Evolutionary conservation across 2,797 vertebrate species (phyloP).

Genomic region (Moxostoma hubbsi): DNA sequence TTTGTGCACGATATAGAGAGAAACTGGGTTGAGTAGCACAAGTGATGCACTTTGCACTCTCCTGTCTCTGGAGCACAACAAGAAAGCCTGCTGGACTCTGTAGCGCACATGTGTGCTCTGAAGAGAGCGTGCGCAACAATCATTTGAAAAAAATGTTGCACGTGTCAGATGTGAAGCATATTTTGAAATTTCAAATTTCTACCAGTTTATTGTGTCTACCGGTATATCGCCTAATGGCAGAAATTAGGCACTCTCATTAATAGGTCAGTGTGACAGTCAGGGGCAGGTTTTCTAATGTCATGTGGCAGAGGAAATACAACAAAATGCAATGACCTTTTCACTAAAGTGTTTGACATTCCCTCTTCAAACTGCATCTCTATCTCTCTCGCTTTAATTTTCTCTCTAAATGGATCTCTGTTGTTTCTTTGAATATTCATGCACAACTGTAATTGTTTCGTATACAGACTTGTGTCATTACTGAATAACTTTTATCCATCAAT

Average conservation of each 20-base stretch:
- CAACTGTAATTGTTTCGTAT: not conserved
- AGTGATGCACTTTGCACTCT: no score
- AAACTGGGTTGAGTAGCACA: no score
- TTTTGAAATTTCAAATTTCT: no score
- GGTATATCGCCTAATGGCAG: constrained; percentile 1
- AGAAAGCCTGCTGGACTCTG: no score
- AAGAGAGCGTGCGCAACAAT: no score
- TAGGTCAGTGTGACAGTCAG: constrained; percentile 35
- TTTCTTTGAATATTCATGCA: not conserved
- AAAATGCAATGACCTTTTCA: constrained; percentile 13
- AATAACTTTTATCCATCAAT: not conserved
- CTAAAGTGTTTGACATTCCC: constrained; percentile 5
- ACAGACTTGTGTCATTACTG: not conserved
- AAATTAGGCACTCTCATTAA: constrained; percentile 28
- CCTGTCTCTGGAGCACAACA: no score
- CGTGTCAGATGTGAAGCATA: no score
- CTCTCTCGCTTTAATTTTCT: not conserved
- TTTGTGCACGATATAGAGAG: no score
- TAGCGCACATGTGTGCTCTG: no score
- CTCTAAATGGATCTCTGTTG: not conserved
- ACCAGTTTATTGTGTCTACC: no score
- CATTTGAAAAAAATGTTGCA: no score
- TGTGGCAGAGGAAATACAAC: constrained; percentile 27
- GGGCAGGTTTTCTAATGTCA: constrained; percentile 15
- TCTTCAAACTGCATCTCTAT: not conserved